A percentile compares a stretch with the other conserved stretches of the same genome.
Evolutionary conservation across 2,888 invertebrate species (phyloP).

Genomic region (Heliconius ethilla): DNA sequence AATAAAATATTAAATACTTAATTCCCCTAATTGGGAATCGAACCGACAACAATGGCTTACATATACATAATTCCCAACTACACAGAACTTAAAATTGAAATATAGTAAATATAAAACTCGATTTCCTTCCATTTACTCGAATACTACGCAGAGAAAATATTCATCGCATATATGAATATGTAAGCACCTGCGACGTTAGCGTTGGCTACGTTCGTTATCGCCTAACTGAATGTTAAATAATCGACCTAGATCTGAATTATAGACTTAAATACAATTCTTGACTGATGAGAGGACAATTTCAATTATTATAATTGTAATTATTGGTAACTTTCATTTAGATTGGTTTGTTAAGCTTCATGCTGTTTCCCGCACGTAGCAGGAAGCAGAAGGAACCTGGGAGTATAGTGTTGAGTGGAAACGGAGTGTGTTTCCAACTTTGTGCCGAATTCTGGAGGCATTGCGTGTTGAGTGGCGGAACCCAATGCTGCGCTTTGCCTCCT

Average conservation of each 20-base stretch:
- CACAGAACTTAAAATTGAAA: not conserved
- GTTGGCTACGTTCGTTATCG: constrained; percentile 20
- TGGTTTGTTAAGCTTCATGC: too few species aligned
- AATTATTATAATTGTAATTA: not conserved
- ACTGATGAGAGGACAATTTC: not conserved
- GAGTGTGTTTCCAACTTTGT: too few species aligned
- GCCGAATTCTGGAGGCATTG: too few species aligned
- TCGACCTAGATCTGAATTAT: constrained; percentile 8
- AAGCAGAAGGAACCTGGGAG: too few species aligned
- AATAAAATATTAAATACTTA: too few species aligned
- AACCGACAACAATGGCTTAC: too few species aligned
- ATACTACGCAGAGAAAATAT: not conserved
- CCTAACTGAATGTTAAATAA: constrained; percentile 15
- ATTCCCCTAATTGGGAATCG: too few species aligned
- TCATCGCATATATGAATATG: constrained; percentile 18
- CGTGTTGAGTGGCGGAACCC: too few species aligned
- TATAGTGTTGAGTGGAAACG: too few species aligned
- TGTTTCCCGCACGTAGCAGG: too few species aligned
- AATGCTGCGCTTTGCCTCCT: too few species aligned
- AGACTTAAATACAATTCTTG: not conserved
- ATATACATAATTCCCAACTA: not conserved
- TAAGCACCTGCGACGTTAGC: constrained; percentile 10
- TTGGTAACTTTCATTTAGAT: not conserved
- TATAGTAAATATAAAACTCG: not conserved
- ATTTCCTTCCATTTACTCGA: constrained; percentile 2